These are phyloP conservation scores for Paragorgia papillata DNA, from an alignment of 92 coral and sea anemone species.

Conservation along the genomic window DNA sequence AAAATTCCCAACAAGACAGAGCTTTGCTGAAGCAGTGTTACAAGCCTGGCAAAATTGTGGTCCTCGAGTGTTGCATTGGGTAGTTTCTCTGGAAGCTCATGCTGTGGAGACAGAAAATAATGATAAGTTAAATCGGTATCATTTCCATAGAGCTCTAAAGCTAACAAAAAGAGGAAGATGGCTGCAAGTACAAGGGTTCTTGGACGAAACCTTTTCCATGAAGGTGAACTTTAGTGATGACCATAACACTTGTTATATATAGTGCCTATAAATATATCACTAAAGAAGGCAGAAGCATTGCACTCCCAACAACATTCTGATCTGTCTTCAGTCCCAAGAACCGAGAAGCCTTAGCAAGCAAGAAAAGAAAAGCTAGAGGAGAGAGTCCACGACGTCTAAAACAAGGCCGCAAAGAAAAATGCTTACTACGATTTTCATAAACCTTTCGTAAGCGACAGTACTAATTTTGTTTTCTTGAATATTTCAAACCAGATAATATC, in stretches of 20 bases:
- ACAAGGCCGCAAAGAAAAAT: too few relatives aligned
- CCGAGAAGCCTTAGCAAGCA: too few relatives aligned
- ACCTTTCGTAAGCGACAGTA: too few relatives aligned
- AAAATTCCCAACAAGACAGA: constrained; percentile 34
- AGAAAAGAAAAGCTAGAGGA: neutral
- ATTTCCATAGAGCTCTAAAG: constrained; percentile 49
- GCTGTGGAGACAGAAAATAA: constrained; percentile 6
- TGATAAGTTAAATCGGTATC: constrained; percentile 2
- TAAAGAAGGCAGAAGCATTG: constrained; percentile 42
- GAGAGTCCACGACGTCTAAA: too few relatives aligned
- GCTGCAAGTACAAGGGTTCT: constrained; percentile 40
- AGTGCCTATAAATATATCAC: constrained; percentile 45
- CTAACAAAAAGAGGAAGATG: constrained; percentile 39
- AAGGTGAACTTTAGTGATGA: too few relatives aligned
- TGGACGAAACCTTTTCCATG: constrained; percentile 38
- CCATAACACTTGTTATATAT: too few relatives aligned
- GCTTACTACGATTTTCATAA: too few relatives aligned
- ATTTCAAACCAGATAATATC: too few relatives aligned
- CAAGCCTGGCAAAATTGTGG: constrained; percentile 35
- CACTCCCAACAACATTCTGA: constrained; percentile 55
- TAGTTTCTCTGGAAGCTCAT: constrained; percentile 41
- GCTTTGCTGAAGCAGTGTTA: constrained; percentile 36
- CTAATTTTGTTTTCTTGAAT: too few relatives aligned
- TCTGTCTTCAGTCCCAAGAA: too few relatives aligned
- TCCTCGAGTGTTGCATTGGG: constrained; percentile 17